Conservation (phyloP, 1,140 invertebrate species). For the Drosophila teissieri region DNA sequence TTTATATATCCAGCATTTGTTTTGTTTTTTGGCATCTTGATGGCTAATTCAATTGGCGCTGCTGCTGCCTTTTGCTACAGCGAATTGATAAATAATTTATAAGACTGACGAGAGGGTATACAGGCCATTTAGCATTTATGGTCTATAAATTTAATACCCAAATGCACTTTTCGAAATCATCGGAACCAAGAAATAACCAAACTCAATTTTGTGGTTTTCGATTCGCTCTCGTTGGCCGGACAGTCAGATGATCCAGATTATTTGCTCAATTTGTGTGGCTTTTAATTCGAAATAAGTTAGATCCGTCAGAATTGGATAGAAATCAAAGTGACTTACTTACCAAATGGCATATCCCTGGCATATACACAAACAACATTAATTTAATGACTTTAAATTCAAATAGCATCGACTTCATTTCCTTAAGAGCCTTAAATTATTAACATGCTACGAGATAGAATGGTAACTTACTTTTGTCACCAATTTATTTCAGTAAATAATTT, state of each 20-base stretch:
- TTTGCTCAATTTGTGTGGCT: constrained; percentile 9
- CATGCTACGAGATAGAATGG: background rate
- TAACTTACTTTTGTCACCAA: background rate
- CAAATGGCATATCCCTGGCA: too few species aligned
- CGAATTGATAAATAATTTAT: constrained; percentile 81
- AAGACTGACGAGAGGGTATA: constrained; percentile 33
- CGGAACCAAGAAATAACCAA: constrained; percentile 1
- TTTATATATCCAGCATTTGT: constrained; percentile 6
- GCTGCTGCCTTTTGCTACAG: constrained; percentile 41
- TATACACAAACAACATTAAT: too few species aligned
- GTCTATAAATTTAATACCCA: constrained; percentile 67
- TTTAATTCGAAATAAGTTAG: constrained; percentile 7
- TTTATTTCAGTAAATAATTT: background rate
- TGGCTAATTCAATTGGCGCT: constrained; percentile 72
- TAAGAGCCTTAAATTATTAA: too few species aligned
- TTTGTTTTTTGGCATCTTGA: constrained; percentile 45
- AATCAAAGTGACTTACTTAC: background rate
- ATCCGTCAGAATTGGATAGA: background rate
- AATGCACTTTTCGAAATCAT: constrained; percentile 53
- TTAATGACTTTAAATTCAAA: too few species aligned
- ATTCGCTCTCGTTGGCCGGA: constrained; percentile 1
- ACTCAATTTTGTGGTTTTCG: constrained; percentile 33
- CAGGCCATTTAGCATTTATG: constrained; percentile 66
- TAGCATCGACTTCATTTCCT: too few species aligned
- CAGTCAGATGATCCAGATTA: background rate